phyloP scores from a whole-genome alignment of 2,113 vertebrate genomes.

The Falco punctatus region DNA sequence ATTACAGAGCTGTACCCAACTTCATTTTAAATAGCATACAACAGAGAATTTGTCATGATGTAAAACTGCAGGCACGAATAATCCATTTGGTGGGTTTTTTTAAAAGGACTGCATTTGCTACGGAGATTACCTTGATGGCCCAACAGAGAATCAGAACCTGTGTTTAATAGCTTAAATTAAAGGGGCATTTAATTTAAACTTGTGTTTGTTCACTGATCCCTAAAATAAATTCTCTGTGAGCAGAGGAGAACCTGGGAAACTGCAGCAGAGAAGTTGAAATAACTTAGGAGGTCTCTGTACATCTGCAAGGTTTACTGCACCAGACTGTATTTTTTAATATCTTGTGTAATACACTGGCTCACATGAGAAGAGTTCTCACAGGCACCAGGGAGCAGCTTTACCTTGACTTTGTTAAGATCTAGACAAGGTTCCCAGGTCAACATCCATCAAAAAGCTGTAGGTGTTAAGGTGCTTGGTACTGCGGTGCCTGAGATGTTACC shows the following conservation, averaged over 20 bases:
- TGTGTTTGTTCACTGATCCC: neutral
- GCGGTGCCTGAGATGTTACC: neutral
- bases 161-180: neutral
- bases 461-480: neutral
- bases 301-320: neutral
- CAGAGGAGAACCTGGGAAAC: neutral
- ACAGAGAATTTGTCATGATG: neutral
- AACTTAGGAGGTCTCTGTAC: fast-evolving
- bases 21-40: neutral
- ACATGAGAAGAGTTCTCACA: neutral
- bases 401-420: neutral
- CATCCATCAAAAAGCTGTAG: neutral
- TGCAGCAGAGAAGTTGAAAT: neutral
- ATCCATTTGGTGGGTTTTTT: fast-evolving
- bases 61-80: neutral
- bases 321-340: neutral
- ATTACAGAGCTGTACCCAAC: neutral
- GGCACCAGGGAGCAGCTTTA: neutral
- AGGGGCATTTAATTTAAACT: neutral
- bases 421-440: neutral
- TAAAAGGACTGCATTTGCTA: neutral
- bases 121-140: neutral
- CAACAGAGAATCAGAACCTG: neutral
- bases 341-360: neutral
- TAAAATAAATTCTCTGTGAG: neutral